phyloP scores from a whole-genome alignment of 2,888 invertebrate genomes.

The Protophormia terraenovae region DNA sequence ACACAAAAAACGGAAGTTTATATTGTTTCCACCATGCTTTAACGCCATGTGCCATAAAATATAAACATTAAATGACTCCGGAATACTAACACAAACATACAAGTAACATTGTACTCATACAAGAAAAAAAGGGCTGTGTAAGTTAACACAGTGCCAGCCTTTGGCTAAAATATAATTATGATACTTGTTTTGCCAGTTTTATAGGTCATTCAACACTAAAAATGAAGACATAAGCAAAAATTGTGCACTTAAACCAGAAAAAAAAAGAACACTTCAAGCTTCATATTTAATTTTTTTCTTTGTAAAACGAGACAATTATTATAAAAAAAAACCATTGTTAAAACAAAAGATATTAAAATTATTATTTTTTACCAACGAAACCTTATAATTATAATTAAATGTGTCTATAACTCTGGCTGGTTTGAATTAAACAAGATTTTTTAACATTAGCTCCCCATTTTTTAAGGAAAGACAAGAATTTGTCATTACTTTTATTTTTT shows the following conservation, averaged over 20 bases:
- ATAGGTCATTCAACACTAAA: constrained; percentile 29
- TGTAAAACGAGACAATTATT: neutral
- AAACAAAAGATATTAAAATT: neutral
- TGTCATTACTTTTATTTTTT: neutral
- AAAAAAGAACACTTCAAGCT: neutral
- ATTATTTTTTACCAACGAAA: constrained; percentile 28
- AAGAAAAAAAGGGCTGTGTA: constrained; percentile 30
- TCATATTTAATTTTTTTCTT: neutral
- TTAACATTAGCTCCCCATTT: neutral
- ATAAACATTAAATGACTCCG: constrained; percentile 32
- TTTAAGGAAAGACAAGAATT: neutral
- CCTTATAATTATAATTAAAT: constrained; percentile 60
- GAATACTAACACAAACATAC: neutral
- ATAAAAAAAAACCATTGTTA: neutral
- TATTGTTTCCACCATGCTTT: constrained; percentile 16
- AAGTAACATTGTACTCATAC: constrained; percentile 2
- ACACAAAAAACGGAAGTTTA: neutral
- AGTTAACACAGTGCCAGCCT: constrained; percentile 23
- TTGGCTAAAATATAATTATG: constrained; percentile 49
- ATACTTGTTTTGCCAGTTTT: constrained; percentile 31
- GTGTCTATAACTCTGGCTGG: constrained; percentile 2
- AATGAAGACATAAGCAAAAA: constrained; percentile 27
- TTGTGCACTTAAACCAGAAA: neutral
- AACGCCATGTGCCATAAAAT: constrained; percentile 37
- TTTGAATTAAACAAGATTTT: neutral